phyloP scores from a whole-genome alignment of 2,888 invertebrate species.

The Baronia brevicornis region DNA sequence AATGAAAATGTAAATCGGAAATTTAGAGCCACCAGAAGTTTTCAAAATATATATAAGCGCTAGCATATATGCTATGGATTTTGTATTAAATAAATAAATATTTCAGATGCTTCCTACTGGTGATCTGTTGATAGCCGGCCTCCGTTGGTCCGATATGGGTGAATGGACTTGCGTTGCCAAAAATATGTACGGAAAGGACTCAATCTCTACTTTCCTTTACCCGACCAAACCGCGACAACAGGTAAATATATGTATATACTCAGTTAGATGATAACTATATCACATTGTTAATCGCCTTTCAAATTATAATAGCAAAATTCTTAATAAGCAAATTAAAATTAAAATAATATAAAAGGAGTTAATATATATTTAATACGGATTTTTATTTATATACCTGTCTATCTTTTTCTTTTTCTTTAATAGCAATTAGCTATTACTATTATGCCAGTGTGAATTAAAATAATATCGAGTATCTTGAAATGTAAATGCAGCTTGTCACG shows the following conservation, averaged over 20 bases:
- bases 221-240: slow-evolving; percentile 56
- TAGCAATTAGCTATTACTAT: neutral
- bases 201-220: slow-evolving; percentile 82
- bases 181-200: slow-evolving; percentile 78
- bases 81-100: too few relatives aligned
- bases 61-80: too few relatives aligned
- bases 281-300: neutral
- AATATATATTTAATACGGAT: neutral
- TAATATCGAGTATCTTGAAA: too few relatives aligned
- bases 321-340: too few relatives aligned
- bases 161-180: slow-evolving; percentile 84
- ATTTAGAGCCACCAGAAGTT: too few relatives aligned
- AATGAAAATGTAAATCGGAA: too few relatives aligned
- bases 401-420: too few relatives aligned
- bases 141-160: slow-evolving; percentile 90
- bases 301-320: too few relatives aligned
- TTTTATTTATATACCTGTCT: too few relatives aligned
- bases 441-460: neutral
- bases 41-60: too few relatives aligned
- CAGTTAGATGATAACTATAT: neutral
- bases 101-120: slow-evolving; percentile 83
- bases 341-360: too few relatives aligned
- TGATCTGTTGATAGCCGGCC: slow-evolving; percentile 81
- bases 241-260: slow-evolving; percentile 21
- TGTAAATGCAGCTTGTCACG: too few relatives aligned